Conservation (phyloP, 2,888 invertebrate genomes). For the Callyntrura sp. region DNA sequence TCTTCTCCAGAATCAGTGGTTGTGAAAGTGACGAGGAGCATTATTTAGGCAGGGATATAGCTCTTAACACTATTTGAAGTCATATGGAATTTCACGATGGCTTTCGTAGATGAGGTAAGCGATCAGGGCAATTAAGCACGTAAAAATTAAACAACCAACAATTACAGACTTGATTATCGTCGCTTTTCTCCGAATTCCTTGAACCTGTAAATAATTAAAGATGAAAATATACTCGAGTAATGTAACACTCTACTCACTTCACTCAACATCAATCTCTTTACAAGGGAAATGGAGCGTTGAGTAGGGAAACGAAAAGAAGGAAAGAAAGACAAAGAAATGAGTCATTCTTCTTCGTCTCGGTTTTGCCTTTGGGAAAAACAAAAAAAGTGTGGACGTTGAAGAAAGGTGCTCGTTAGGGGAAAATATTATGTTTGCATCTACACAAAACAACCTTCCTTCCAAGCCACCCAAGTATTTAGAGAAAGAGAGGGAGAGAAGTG, state of each 20-base stretch:
- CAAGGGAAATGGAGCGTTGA: slow-evolving; percentile 48
- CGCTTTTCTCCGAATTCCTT: slow-evolving; percentile 79
- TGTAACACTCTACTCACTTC: not conserved
- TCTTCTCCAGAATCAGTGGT: slow-evolving; percentile 51
- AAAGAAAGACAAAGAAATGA: slow-evolving; percentile 13
- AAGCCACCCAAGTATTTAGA: not conserved
- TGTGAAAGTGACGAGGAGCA: slow-evolving; percentile 54
- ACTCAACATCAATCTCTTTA: slow-evolving; percentile 20
- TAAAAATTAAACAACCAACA: slow-evolving; percentile 75
- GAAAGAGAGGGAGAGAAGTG: slow-evolving; percentile 12
- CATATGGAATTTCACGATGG: slow-evolving; percentile 76
- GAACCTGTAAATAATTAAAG: slow-evolving; percentile 76
- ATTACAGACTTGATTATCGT: slow-evolving; percentile 76
- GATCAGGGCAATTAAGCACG: slow-evolving; percentile 75
- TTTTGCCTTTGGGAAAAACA: not conserved
- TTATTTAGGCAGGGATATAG: slow-evolving; percentile 41
- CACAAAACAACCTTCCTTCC: not conserved
- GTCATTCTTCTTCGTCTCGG: slow-evolving; percentile 2
- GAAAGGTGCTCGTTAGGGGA: not conserved
- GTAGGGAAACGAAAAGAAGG: slow-evolving; percentile 1
- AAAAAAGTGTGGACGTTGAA: not conserved
- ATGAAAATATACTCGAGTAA: slow-evolving; percentile 14
- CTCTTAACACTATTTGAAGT: slow-evolving; percentile 60
- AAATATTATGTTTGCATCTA: not conserved
- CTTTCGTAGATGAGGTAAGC: slow-evolving; percentile 75